A percentile compares a stretch with the other conserved stretches of the same genome.
Conservation (phyloP, 1,140 invertebrate genomes). For the Anagrus nilaparvatae region DNA sequence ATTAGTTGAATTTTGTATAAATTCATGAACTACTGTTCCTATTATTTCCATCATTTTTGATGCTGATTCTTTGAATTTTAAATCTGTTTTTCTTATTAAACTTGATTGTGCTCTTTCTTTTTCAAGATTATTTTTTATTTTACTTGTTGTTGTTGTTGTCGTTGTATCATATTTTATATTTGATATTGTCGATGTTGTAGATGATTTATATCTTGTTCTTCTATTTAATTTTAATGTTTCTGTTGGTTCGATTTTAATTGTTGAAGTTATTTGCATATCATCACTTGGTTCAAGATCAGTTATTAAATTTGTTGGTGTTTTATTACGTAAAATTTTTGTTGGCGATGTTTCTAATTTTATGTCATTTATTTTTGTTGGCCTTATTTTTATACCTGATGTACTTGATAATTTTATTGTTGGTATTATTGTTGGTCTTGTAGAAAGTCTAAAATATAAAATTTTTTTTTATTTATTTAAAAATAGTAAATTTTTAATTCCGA, state of each 20-base stretch:
- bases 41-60: constrained; percentile 22
- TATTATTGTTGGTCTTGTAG: constrained; percentile 19
- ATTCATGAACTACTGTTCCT: constrained; percentile 16
- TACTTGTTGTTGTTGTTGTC: background rate
- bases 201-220: constrained; percentile 16
- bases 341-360: constrained; percentile 15
- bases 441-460: no score
- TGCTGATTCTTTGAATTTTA: constrained; percentile 14
- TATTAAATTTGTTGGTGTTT: constrained; percentile 24
- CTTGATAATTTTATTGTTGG: constrained; percentile 27
- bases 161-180: background rate
- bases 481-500: no score
- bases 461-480: no score
- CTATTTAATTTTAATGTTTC: constrained; percentile 19
- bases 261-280: constrained; percentile 21
- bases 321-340: constrained; percentile 14
- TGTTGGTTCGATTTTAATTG: constrained; percentile 28
- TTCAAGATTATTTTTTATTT: no score
- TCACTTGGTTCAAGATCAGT: constrained; percentile 32
- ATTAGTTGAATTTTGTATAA: constrained; percentile 20
- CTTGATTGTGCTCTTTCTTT: background rate
- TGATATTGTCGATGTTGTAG: background rate
- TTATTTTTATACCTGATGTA: constrained; percentile 22
- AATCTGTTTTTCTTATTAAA: constrained; percentile 15
- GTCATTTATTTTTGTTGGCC: no score